phyloP scores from a whole-genome alignment of 2,113 vertebrate genomes.

The Hippocampus abdominalis region DNA sequence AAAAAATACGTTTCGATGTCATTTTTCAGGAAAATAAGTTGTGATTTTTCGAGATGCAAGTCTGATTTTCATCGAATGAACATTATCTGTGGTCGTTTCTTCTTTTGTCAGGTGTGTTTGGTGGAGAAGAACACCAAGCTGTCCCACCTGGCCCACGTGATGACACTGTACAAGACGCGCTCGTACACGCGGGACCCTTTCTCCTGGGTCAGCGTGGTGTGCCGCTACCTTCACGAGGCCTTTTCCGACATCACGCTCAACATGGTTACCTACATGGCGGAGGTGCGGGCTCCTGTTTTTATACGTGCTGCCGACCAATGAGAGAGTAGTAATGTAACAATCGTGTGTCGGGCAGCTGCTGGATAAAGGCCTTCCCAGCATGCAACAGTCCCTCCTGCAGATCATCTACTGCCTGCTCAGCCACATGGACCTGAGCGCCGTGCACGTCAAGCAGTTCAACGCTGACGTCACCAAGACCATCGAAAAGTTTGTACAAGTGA shows the following conservation, averaged over 20 bases:
- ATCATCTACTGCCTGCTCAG: conserved; percentile 96
- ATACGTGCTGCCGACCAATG: background rate
- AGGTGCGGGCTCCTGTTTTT: conserved; percentile 68
- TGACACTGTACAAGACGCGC: conserved; percentile 96
- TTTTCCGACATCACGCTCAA: conserved; percentile 90
- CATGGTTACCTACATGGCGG: conserved; percentile 95
- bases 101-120: conserved; percentile 83
- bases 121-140: conserved; percentile 94
- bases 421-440: conserved; percentile 89
- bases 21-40: too few relatives aligned
- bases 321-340: background rate
- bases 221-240: conserved; percentile 96
- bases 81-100: background rate
- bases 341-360: conserved; percentile 67
- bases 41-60: too few relatives aligned
- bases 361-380: conserved; percentile 93
- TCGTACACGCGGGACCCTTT: conserved; percentile 94
- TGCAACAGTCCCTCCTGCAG: conserved; percentile 95
- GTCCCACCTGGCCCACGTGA: conserved; percentile 94
- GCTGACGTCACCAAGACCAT: conserved; percentile 93
- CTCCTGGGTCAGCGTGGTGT: conserved; percentile 96
- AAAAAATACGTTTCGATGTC: too few relatives aligned
- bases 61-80: background rate
- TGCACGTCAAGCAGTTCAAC: conserved; percentile 94
- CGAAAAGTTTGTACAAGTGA: conserved; percentile 96